phyloP scores from a whole-genome alignment of 2,797 vertebrate genomes.

The Myotis pilosus region DNA sequence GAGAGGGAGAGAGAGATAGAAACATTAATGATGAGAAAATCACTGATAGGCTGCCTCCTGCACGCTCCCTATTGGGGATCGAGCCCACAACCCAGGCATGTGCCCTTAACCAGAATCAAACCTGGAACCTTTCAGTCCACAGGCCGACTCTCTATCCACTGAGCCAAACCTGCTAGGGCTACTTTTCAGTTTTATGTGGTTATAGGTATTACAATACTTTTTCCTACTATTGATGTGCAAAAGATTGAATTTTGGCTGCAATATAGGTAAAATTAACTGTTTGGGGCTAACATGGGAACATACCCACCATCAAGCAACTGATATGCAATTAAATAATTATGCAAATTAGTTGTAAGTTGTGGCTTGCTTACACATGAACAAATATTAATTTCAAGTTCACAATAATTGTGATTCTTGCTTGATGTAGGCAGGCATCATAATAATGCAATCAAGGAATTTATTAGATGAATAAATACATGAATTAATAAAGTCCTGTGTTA shows the following conservation, averaged over 20 bases:
- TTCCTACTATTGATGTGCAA: background rate
- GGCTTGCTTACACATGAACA: background rate
- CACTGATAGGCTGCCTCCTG: no score
- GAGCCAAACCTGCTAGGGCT: no score
- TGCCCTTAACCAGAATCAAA: no score
- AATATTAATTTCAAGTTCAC: background rate
- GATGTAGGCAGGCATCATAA: background rate
- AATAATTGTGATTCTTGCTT: constrained; percentile 25
- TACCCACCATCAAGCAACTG: background rate
- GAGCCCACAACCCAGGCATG: no score
- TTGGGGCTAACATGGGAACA: background rate
- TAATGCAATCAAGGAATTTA: background rate
- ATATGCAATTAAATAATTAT: background rate
- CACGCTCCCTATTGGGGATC: no score
- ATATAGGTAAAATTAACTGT: background rate
- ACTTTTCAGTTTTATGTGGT: background rate
- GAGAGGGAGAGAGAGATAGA: no score
- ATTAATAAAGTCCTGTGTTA: background rate
- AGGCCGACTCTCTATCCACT: no score
- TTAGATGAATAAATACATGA: background rate
- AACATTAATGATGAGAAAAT: no score
- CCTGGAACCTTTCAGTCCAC: no score
- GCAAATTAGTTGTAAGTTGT: background rate
- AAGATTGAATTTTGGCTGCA: background rate
- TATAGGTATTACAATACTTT: background rate